Evolutionary conservation across 2,888 invertebrate genomes (phyloP), one percentile per base, ranked within the genome.

Genomic region (Anticlea derivata): DNA sequence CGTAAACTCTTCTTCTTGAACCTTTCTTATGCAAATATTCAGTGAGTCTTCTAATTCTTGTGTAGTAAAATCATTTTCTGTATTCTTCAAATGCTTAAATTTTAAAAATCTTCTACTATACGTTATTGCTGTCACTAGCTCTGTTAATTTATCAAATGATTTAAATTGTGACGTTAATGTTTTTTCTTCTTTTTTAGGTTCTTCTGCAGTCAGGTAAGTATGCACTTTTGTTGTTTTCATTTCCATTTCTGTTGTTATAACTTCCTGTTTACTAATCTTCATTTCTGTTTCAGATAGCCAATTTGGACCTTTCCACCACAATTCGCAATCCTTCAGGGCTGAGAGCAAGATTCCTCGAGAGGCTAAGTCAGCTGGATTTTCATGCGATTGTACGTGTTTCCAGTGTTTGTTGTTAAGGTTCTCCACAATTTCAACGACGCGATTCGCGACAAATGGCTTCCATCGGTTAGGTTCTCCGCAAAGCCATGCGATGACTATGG

Each of bases 381-480:
- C 29, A 4, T 22, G 5, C 4, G 50, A 41, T 1, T 11, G 6
- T 0, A 55, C 54, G 23, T 60, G 51, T 22, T 22, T 40, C 54
- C 53, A 59, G 5, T 55, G 52, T 12, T 24, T 20, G 12, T 13
- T 56, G 2, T 17, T 24, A 6, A 17, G 51, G 7, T 1, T 52
- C 12, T 27, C 55, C 52, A 27, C 27, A 6, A 60, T 56, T 17
- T 61, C 50, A 7, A 41, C 27, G 4, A 37, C 45, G 5, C 57
- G 11, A 23, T 58, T 39, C 1, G 27, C 8, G 22, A 57, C 57
- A 48, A 5, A 41, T 24, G 38, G 45, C 39, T 39, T 39, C 54
- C 58, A 58, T 10, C 27, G 13, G n/a, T 51, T 57, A 7, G 70
- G 66, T n/a, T 63, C 35, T 11, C 30, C 22, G 7, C 46, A 40